Evolutionary conservation across 1,140 invertebrate species (phyloP).

Genomic region (Microplitis mediator): DNA sequence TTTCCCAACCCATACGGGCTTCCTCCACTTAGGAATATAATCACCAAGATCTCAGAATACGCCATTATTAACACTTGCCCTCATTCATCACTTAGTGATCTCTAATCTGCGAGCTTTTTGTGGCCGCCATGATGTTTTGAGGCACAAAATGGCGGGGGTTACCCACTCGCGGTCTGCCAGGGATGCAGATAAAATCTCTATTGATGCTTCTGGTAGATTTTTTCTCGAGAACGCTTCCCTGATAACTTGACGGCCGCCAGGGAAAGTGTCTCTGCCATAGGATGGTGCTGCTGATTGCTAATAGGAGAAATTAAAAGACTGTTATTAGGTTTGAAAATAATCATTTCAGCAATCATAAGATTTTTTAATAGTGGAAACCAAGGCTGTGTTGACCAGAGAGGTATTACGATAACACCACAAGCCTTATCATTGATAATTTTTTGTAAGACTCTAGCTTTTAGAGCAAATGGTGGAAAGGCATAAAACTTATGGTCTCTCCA

Average conservation of each 20-base stretch:
- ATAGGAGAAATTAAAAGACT: neutral
- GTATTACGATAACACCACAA: slow-evolving; percentile 25
- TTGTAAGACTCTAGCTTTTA: slow-evolving; percentile 23
- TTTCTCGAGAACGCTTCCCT: neutral
- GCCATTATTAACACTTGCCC: no score
- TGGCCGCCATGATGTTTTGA: no score
- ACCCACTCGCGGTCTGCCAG: no score
- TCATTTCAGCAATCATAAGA: slow-evolving; percentile 4
- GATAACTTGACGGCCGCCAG: neutral
- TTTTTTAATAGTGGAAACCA: slow-evolving; percentile 28
- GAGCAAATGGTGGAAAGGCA: slow-evolving; percentile 28
- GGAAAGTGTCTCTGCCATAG: neutral
- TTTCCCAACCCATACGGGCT: no score
- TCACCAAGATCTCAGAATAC: no score
- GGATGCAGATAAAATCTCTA: neutral
- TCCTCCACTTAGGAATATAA: no score
- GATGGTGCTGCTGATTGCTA: neutral
- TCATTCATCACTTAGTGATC: no score
- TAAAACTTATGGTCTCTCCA: slow-evolving; percentile 29
- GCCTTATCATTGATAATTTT: slow-evolving; percentile 26
- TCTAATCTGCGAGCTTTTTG: no score
- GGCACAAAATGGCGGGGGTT: no score
- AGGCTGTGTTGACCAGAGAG: slow-evolving; percentile 28
- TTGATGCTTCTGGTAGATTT: neutral
- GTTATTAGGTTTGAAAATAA: slow-evolving; percentile 15